Evolutionary conservation across 2,113 vertebrate genomes (phyloP).

Genomic region (Haplotaxodon microlepis): DNA sequence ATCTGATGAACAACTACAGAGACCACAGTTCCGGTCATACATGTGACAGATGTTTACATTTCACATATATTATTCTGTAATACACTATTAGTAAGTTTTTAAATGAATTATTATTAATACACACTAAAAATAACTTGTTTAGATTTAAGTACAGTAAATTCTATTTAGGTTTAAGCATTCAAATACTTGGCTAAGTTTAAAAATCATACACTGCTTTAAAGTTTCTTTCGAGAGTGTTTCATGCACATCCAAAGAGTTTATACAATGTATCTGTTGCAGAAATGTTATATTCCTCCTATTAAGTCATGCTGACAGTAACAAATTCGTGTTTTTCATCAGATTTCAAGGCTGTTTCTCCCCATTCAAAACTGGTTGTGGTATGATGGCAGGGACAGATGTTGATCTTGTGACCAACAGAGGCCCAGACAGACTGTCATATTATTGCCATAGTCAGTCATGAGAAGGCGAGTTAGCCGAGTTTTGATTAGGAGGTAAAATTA

Average conservation of each 20-base stretch:
- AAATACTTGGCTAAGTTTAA: neutral
- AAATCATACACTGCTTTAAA: neutral
- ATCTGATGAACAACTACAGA: neutral
- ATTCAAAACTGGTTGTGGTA: too few relatives aligned
- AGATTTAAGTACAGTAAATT: neutral
- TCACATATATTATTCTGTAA: neutral
- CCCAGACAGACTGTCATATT: accelerated
- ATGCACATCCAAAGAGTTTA: neutral
- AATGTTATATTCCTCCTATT: accelerated
- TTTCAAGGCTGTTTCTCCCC: neutral
- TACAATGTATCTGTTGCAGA: accelerated
- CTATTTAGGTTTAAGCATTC: neutral
- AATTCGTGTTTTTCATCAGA: accelerated
- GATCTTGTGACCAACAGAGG: accelerated
- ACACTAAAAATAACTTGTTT: neutral
- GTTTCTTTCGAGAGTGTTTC: neutral
- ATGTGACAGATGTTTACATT: neutral
- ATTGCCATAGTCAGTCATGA: neutral
- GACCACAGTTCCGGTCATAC: neutral
- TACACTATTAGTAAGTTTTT: neutral
- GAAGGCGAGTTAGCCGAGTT: neutral
- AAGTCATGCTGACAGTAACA: neutral
- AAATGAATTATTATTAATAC: neutral
- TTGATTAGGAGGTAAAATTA: accelerated
- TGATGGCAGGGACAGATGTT: neutral